Evolutionary conservation across 2,797 vertebrate genomes (phyloP).

Genomic region (Sparus aurata): DNA sequence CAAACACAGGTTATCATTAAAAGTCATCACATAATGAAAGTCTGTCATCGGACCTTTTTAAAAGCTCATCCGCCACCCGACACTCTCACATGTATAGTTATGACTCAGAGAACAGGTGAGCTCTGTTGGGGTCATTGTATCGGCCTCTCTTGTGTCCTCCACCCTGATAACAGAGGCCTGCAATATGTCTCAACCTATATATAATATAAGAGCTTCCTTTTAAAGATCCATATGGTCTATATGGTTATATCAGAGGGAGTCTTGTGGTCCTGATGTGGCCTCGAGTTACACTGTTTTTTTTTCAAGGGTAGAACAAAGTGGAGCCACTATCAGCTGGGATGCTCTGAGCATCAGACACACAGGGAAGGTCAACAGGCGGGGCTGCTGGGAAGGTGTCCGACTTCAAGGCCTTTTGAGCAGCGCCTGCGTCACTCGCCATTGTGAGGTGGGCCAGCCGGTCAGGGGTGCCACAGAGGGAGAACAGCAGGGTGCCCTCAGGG

Average conservation of each 20-base stretch:
- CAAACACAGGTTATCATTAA: conserved; percentile 1
- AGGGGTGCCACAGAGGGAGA: conserved; percentile 29
- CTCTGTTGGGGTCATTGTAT: conserved; percentile 55
- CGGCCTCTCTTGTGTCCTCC: conserved; percentile 36
- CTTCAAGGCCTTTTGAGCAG: conserved; percentile 70
- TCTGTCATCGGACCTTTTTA: conserved; percentile 43
- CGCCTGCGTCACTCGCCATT: conserved; percentile 49
- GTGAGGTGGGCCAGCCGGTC: conserved; percentile 28
- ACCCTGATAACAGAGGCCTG: conserved; percentile 24
- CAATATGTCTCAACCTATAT: conserved; percentile 52
- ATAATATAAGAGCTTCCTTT: conserved; percentile 40
- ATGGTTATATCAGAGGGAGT: conserved; percentile 3
- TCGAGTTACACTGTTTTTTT: conserved; percentile 58
- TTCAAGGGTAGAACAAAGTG: conserved; percentile 68
- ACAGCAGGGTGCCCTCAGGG: conserved; percentile 68
- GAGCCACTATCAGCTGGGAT: conserved; percentile 64
- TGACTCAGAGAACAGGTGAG: conserved; percentile 57
- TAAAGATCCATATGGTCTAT: conserved; percentile 70
- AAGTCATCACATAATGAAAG: conserved; percentile 37
- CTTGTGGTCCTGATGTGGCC: conserved; percentile 45
- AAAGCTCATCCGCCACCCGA: conserved; percentile 35
- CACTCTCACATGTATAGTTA: conserved; percentile 30
- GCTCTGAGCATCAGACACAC: conserved; percentile 49
- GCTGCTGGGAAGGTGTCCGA: conserved; percentile 67
- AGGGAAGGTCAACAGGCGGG: conserved; percentile 58